A percentile compares a stretch with the other conserved stretches of the same genome.
phyloP scores from a whole-genome alignment of 1,140 invertebrate genomes.

The Agrilus planipennis region DNA sequence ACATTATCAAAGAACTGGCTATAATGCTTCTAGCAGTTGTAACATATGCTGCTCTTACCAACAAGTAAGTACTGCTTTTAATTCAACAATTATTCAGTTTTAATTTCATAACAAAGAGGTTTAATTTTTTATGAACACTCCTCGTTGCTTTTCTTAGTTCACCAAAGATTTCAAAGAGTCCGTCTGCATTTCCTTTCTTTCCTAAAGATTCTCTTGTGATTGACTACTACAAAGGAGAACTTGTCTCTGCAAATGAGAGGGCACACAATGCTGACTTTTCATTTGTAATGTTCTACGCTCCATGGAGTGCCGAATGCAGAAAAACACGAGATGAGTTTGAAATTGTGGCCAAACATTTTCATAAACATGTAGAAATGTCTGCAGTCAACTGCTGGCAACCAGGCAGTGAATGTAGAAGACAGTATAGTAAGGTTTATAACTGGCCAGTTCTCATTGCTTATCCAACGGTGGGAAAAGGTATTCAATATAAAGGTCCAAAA shows the following conservation, averaged over 20 bases:
- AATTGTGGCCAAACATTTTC: slow-evolving; percentile 54
- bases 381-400: slow-evolving; percentile 85
- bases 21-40: slow-evolving; percentile 40
- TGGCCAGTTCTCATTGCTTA: slow-evolving; percentile 70
- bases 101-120: too few species aligned
- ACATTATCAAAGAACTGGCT: slow-evolving; percentile 26
- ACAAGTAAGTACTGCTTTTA: slow-evolving; percentile 39
- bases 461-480: slow-evolving; percentile 47
- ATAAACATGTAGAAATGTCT: slow-evolving; percentile 57
- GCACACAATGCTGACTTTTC: slow-evolving; percentile 50
- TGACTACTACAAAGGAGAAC: slow-evolving; percentile 62
- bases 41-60: slow-evolving; percentile 46
- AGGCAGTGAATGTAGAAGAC: slow-evolving; percentile 59
- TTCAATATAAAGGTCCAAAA: slow-evolving; percentile 56
- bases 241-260: slow-evolving; percentile 46
- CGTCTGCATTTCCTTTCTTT: slow-evolving; percentile 57
- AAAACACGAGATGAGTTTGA: slow-evolving; percentile 58
- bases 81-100: slow-evolving; percentile 6
- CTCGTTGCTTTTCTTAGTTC: too few species aligned
- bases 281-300: slow-evolving; percentile 82
- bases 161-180: slow-evolving; percentile 51
- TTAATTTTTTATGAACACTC: slow-evolving; percentile 14
- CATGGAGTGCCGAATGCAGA: slow-evolving; percentile 77
- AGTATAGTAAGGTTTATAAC: slow-evolving; percentile 53
- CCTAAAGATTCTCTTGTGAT: slow-evolving; percentile 47